phyloP scores from a whole-genome alignment of 2,797 vertebrate genomes.

The Sylvilagus floridanus region DNA sequence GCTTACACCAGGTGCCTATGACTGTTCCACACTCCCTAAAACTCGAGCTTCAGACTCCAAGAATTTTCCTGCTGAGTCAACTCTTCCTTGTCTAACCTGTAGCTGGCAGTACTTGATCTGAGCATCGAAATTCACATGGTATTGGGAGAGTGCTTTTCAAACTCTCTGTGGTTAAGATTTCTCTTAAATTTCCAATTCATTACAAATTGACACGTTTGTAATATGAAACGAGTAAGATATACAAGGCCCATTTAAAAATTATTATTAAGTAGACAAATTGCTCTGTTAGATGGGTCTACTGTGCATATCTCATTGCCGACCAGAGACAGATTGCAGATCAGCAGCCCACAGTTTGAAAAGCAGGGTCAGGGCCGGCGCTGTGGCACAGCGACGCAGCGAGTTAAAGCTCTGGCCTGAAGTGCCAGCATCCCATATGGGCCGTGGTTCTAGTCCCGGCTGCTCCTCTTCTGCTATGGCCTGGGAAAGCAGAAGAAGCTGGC shows the following conservation, averaged over 20 bases:
- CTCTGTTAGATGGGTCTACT: not conserved
- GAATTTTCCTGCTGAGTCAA: not conserved
- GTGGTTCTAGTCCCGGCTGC: no score
- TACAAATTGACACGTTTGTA: not conserved
- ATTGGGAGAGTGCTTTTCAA: not conserved
- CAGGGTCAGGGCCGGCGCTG: no score
- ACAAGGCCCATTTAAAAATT: not conserved
- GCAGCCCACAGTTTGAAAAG: not conserved
- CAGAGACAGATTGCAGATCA: not conserved
- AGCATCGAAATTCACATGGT: not conserved
- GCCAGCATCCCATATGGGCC: no score
- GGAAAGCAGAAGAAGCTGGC: no score
- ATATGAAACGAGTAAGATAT: not conserved
- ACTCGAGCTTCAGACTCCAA: not conserved
- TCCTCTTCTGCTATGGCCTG: no score
- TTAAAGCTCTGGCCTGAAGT: no score
- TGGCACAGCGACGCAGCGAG: no score
- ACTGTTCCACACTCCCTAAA: not conserved
- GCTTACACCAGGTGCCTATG: no score
- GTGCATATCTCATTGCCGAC: not conserved
- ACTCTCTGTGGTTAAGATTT: not conserved
- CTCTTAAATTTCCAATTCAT: not conserved
- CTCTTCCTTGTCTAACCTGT: not conserved
- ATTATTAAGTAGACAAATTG: slow-evolving; percentile 37
- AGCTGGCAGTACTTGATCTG: not conserved